Evolutionary conservation across 2,888 invertebrate genomes (phyloP), one percentile per base, ranked within the genome.

Genomic region (Ernsta delagoae): DNA sequence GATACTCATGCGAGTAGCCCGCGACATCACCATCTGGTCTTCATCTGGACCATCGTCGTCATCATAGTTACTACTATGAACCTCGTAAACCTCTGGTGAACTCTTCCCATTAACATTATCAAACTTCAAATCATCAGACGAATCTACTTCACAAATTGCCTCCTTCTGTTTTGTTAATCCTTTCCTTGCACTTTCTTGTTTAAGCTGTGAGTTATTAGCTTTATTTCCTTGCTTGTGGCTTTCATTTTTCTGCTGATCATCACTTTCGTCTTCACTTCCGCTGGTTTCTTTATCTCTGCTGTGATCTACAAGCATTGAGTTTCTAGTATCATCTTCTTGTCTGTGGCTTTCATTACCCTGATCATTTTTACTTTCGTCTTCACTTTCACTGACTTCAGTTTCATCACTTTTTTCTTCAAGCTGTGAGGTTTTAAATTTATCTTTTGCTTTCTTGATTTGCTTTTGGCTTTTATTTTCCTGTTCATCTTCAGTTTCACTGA

Each of bases 1-100:
- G 66, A 94, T 94, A 72, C 93, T 93, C 90, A 93, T 90, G 0
- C 94, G 79, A 0, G 94, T 94, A 1, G 93, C 93, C 39, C 91
- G 83, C 0, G 92, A 93, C 86, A 93, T 86, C 68, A 88, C 85
- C 87, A 92, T 86, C 70, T 86, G 80, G 67, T 93, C 93, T 70
- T 93, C 92, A 75, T 89, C 87, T 54, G 50, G 36, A 9, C 43
- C 62, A 6, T 71, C 71, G 24, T 65, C 71, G 7, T 69, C 70
- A 31, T 70, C 64, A 39, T 59, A 54, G 3, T 67, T 57, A 59
- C 64, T 63, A 16, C n/a, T 71, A 7, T 65, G 64, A 54, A 66
- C 73, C 9, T 75, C 73, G 12, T 34, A 63, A 36, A 6, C 69
- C 12, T 72, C 69, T 12, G 41, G n/a, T 7, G 60, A 64, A 24